Percentiles rank a stretch among this genome's conserved stretches.
Evolutionary conservation across 2,797 vertebrate genomes (phyloP).

Genomic region (Sebastes alutus): DNA sequence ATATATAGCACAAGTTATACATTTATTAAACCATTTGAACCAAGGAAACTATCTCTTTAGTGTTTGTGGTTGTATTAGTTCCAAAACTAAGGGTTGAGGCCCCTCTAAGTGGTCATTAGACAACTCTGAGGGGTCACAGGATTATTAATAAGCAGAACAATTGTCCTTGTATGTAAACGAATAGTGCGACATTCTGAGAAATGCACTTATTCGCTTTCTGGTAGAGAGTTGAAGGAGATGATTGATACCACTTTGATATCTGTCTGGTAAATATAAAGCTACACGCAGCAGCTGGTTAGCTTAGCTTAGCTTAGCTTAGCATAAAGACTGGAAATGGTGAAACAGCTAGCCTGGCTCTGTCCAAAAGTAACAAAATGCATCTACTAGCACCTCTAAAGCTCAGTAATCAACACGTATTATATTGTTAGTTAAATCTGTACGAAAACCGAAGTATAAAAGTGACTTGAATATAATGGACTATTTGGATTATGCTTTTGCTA

Average conservation of each 20-base stretch:
- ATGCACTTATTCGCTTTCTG: neutral
- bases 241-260: neutral
- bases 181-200: neutral
- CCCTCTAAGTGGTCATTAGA: neutral
- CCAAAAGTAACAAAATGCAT: neutral
- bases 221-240: neutral
- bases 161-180: neutral
- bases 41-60: neutral
- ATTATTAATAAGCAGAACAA: neutral
- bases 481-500: neutral
- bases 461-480: too few relatives aligned
- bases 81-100: neutral
- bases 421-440: too few relatives aligned
- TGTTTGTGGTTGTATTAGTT: neutral
- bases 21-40: neutral
- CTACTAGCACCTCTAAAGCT: neutral
- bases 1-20: neutral
- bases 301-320: neutral
- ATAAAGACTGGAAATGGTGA: neutral
- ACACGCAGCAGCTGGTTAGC: neutral
- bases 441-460: neutral
- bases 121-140: neutral
- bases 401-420: neutral
- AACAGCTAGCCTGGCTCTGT: neutral
- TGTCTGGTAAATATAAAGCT: neutral